Percentiles rank a stretch among this genome's conserved stretches.
Conservation (phyloP, 2,797 vertebrate species). For the Poeciliopsis infans region DNA sequence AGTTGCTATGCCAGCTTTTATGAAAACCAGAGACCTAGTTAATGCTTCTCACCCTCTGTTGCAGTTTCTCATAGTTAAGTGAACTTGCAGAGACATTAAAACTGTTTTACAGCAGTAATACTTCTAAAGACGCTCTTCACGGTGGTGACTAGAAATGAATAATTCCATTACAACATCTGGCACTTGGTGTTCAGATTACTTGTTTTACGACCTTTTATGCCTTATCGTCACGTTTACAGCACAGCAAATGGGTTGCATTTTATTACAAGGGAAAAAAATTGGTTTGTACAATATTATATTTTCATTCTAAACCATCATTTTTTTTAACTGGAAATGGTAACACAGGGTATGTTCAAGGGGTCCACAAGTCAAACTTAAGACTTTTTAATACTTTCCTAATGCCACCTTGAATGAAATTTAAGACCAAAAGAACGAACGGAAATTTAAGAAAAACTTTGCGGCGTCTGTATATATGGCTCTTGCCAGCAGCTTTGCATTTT, state of each 20-base stretch:
- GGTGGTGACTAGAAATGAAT: slow-evolving; percentile 36
- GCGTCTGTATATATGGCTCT: too few relatives aligned
- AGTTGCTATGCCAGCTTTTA: slow-evolving; percentile 67
- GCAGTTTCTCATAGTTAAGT: slow-evolving; percentile 45
- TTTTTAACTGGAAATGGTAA: neutral
- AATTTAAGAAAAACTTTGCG: too few relatives aligned
- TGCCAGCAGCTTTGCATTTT: too few relatives aligned
- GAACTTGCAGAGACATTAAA: slow-evolving; percentile 48
- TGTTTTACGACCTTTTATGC: slow-evolving; percentile 14
- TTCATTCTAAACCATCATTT: neutral
- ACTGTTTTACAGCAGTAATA: slow-evolving; percentile 26
- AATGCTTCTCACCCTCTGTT: slow-evolving; percentile 31
- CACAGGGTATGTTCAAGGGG: too few relatives aligned
- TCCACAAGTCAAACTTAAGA: too few relatives aligned
- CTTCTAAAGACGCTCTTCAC: slow-evolving; percentile 29
- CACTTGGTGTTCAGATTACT: slow-evolving; percentile 8
- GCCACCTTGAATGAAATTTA: too few relatives aligned
- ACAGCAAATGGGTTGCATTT: neutral
- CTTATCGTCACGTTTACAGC: neutral
- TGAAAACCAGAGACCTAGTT: slow-evolving; percentile 51
- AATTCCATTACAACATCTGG: slow-evolving; percentile 24
- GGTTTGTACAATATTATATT: neutral
- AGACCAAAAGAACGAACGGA: too few relatives aligned
- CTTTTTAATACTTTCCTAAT: too few relatives aligned
- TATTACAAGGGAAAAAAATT: neutral